These are phyloP conservation scores for Bombylius discolor DNA, from an alignment of 2,888 invertebrate species.

Conservation along the genomic window DNA sequence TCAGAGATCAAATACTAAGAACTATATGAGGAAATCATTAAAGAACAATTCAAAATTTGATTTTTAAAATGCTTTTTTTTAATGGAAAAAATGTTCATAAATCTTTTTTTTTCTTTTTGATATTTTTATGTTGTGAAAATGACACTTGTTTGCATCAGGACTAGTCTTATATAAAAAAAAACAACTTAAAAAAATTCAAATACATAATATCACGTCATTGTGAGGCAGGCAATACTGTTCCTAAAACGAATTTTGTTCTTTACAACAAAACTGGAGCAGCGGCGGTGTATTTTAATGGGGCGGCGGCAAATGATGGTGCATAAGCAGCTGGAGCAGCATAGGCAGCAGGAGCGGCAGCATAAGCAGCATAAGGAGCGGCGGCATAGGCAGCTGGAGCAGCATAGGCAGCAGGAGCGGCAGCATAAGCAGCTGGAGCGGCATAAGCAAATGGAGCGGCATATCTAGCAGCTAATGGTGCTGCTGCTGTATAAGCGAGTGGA, in stretches of 20 bases:
- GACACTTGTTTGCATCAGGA: too few relatives aligned
- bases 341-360: conserved; percentile 25
- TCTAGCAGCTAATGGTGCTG: not conserved
- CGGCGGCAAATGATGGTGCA: not conserved
- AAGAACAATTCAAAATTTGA: too few relatives aligned
- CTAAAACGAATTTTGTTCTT: not conserved
- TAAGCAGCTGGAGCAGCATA: conserved; percentile 16
- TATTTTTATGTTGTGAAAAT: too few relatives aligned
- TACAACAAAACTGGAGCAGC: not conserved
- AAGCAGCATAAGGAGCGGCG: conserved; percentile 26
- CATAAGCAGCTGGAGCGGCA: conserved; percentile 38
- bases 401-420: conserved; percentile 15
- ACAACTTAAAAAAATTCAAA: too few relatives aligned
- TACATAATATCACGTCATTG: too few relatives aligned
- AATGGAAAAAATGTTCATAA: too few relatives aligned
- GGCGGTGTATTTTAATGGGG: conserved; percentile 3
- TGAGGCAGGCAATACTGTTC: too few relatives aligned
- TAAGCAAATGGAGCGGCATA: conserved; percentile 24
- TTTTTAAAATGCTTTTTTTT: too few relatives aligned
- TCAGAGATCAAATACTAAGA: too few relatives aligned
- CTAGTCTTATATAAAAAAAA: too few relatives aligned
- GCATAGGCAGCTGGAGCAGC: conserved; percentile 19
- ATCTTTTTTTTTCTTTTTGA: too few relatives aligned
- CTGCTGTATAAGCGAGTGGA: conserved; percentile 19
- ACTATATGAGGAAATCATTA: too few relatives aligned